These are phyloP conservation scores for Siphamia tubifer DNA, from an alignment of 2,113 vertebrate species.

Conservation along the genomic window DNA sequence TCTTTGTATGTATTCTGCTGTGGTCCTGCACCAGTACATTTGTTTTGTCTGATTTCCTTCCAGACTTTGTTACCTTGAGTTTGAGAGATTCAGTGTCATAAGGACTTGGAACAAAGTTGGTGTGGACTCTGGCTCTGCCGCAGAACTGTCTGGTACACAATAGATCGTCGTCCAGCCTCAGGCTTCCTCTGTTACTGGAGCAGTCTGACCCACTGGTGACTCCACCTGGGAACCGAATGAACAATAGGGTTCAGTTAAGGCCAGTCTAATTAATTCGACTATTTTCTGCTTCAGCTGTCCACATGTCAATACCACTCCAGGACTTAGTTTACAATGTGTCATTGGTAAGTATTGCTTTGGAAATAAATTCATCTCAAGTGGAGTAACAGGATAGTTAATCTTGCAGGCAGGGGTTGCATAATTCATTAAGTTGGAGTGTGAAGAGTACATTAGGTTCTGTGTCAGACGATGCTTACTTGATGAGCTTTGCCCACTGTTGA, in stretches of 20 bases:
- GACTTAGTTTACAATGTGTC: neutral
- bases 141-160: slow-evolving; percentile 82
- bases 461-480: slow-evolving; percentile 85
- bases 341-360: neutral
- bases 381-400: neutral
- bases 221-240: slow-evolving; percentile 79
- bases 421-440: slow-evolving; percentile 10
- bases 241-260: neutral
- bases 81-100: slow-evolving; percentile 93
- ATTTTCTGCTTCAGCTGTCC: neutral
- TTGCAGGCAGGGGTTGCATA: slow-evolving; percentile 11
- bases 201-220: slow-evolving; percentile 89
- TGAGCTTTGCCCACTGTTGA: slow-evolving; percentile 87
- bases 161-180: slow-evolving; percentile 84
- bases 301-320: neutral
- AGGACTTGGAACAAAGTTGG: slow-evolving; percentile 90
- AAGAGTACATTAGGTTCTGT: neutral
- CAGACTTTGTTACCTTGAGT: slow-evolving; percentile 84
- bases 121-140: slow-evolving; percentile 89
- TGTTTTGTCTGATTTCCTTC: neutral
- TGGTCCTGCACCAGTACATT: neutral
- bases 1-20: neutral
- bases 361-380: neutral
- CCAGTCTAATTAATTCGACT: neutral
- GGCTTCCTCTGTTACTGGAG: slow-evolving; percentile 88